Evolutionary conservation across 2,113 vertebrate genomes (phyloP).

Genomic region (Carollia perspicillata): DNA sequence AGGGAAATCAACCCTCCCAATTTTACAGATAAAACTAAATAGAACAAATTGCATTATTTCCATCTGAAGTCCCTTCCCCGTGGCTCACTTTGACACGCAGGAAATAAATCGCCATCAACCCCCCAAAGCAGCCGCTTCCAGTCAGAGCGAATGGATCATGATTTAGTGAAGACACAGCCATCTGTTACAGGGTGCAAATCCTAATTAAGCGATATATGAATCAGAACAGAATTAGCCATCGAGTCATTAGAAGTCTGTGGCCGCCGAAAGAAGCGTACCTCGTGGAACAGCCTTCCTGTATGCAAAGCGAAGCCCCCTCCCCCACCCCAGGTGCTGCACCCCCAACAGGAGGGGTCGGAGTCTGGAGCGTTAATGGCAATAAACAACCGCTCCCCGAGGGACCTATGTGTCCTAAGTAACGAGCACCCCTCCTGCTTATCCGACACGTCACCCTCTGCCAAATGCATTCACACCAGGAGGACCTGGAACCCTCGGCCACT

Average conservation of each 20-base stretch:
- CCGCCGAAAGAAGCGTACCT: conserved; percentile 2
- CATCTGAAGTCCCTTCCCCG: conserved; percentile 62
- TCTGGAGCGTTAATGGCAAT: background rate
- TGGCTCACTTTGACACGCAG: conserved; percentile 62
- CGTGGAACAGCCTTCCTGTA: background rate
- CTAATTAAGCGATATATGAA: conserved; percentile 81
- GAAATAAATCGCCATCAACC: conserved; percentile 73
- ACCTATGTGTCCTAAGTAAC: background rate
- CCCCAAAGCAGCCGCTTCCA: conserved; percentile 74
- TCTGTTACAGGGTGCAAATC: conserved; percentile 77
- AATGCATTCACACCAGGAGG: background rate
- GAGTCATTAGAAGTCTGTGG: conserved; percentile 74
- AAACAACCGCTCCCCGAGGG: background rate
- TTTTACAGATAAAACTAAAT: conserved; percentile 50
- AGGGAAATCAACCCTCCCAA: background rate
- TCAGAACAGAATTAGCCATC: conserved; percentile 77
- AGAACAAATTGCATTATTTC: conserved; percentile 62
- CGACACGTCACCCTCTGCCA: background rate
- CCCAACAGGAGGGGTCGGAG: rapidly evolving
- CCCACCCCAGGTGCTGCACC: background rate
- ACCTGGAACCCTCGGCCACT: background rate
- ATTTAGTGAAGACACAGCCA: conserved; percentile 78
- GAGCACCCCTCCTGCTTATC: rapidly evolving
- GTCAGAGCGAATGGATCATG: conserved; percentile 74
- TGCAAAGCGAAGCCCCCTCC: background rate